A percentile compares a stretch with the other conserved stretches of the same genome.
Evolutionary conservation across 2,888 invertebrate genomes (phyloP).

Genomic region (Romanomermis culicivorax): DNA sequence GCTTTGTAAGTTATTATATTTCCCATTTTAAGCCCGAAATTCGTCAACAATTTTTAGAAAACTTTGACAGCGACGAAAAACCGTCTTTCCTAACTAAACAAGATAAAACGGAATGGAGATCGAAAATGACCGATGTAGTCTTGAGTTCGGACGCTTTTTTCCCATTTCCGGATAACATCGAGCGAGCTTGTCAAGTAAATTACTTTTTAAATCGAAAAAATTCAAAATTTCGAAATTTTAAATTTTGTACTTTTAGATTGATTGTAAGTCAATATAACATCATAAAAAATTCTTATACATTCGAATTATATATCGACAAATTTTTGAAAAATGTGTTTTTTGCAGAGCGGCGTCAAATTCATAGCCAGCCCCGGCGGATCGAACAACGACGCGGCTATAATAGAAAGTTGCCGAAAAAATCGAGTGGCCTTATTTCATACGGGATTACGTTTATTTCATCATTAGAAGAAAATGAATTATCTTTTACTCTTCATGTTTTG

Average conservation of each 20-base stretch:
- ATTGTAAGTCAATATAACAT: too few relatives aligned
- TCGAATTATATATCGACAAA: too few relatives aligned
- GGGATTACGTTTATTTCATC: slow-evolving; percentile 74
- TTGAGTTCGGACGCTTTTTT: slow-evolving; percentile 93
- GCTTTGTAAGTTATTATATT: too few relatives aligned
- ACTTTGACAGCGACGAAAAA: too few relatives aligned
- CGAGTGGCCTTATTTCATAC: slow-evolving; percentile 68
- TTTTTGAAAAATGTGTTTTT: slow-evolving; percentile 20
- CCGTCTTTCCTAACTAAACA: slow-evolving; percentile 17
- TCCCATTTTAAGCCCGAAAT: too few relatives aligned
- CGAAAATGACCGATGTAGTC: slow-evolving; percentile 42
- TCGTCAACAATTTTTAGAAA: too few relatives aligned
- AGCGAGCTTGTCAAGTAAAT: slow-evolving; percentile 36
- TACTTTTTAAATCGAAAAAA: too few relatives aligned
- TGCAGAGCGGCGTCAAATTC: slow-evolving; percentile 74
- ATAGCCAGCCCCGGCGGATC: slow-evolving; percentile 85
- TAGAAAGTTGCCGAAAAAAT: slow-evolving; percentile 74
- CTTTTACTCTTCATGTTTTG: too few relatives aligned
- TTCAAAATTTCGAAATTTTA: too few relatives aligned
- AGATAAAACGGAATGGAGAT: slow-evolving; percentile 34
- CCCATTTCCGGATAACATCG: slow-evolving; percentile 90
- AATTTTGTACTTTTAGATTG: too few relatives aligned
- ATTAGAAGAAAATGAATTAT: too few relatives aligned
- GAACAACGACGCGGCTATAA: slow-evolving; percentile 68
- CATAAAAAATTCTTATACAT: too few relatives aligned